These are phyloP conservation scores for Cantharis nigra DNA, from an alignment of 2,888 invertebrate genomes.

Conservation along the genomic window DNA sequence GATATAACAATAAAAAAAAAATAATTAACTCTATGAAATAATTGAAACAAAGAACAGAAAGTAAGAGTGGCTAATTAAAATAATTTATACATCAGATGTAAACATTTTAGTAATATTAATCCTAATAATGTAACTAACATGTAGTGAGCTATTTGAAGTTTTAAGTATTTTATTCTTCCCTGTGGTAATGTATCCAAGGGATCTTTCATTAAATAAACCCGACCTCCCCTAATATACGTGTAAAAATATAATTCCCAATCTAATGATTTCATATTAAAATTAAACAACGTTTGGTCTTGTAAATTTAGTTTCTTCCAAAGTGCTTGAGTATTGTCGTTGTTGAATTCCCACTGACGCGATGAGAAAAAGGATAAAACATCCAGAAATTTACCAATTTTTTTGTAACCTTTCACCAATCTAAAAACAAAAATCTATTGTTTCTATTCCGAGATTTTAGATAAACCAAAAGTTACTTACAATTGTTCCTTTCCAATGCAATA, in stretches of 20 bases:
- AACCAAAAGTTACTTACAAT: conserved; percentile 53
- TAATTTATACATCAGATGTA: neutral
- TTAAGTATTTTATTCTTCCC: conserved; percentile 61
- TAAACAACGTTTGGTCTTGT: conserved; percentile 62
- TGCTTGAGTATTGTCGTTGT: conserved; percentile 58
- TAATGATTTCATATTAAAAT: conserved; percentile 71
- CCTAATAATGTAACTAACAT: conserved; percentile 3
- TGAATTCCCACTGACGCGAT: conserved; percentile 65
- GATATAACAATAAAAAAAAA: no score
- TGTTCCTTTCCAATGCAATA: conserved; percentile 54
- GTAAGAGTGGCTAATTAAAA: neutral
- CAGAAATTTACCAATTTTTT: conserved; percentile 78
- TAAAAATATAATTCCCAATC: conserved; percentile 74
- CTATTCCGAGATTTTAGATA: neutral
- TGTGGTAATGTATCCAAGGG: conserved; percentile 67
- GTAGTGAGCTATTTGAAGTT: conserved; percentile 44
- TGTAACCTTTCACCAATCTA: conserved; percentile 79
- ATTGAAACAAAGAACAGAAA: no score
- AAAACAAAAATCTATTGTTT: conserved; percentile 28
- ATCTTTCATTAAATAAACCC: conserved; percentile 77
- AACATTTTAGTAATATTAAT: neutral
- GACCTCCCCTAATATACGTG: conserved; percentile 71
- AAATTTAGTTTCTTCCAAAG: conserved; percentile 60
- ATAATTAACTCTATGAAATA: no score
- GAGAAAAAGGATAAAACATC: conserved; percentile 77